Percentiles rank a stretch among this genome's conserved stretches.
phyloP scores from a whole-genome alignment of 2,797 vertebrate genomes.

The Morus bassanus region DNA sequence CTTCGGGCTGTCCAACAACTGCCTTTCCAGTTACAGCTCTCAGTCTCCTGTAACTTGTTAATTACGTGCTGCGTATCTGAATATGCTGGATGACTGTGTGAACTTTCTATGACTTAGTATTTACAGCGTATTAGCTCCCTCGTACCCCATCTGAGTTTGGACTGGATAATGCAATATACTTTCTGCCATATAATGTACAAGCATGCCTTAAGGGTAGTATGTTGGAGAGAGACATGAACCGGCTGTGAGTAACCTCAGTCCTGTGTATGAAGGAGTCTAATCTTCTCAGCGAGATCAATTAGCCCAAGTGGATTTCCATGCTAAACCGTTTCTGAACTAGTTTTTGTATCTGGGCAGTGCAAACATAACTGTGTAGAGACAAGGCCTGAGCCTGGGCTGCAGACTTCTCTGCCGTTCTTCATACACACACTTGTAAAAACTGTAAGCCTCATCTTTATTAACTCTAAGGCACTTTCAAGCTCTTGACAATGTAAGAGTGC shows the following conservation, averaged over 20 bases:
- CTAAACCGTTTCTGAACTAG: neutral
- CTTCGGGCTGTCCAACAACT: neutral
- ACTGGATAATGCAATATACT: neutral
- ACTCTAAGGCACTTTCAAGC: neutral
- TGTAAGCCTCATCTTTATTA: neutral
- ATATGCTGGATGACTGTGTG: neutral
- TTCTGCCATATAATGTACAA: neutral
- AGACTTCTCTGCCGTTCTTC: neutral
- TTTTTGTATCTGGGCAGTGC: neutral
- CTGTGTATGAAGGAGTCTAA: neutral
- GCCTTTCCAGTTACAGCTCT: neutral
- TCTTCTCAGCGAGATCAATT: neutral
- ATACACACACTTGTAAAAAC: neutral
- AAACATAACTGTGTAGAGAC: neutral
- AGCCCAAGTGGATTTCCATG: neutral
- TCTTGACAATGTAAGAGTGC: neutral
- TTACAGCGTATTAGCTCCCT: neutral
- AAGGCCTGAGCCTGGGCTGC: neutral
- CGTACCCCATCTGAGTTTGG: neutral
- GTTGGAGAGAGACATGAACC: neutral
- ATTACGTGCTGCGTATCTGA: neutral
- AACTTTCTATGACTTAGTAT: neutral
- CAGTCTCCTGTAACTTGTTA: neutral
- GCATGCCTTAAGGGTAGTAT: neutral
- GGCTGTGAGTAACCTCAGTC: neutral